phyloP scores from a whole-genome alignment of 2,113 vertebrate species.

The Miniopterus natalensis region DNA sequence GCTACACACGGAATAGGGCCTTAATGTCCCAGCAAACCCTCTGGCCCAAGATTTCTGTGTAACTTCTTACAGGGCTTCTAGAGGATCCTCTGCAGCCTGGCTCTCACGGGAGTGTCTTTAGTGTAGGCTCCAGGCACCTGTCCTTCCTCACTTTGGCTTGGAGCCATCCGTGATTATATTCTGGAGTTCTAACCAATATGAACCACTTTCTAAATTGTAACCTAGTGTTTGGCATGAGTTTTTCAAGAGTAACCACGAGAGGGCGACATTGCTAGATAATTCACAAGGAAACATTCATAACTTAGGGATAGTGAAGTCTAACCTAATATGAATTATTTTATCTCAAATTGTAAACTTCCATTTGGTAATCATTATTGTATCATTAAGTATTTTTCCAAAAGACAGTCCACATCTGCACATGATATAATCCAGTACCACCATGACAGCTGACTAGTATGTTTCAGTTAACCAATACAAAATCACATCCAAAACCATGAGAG shows the following conservation, averaged over 20 bases:
- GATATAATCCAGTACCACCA: neutral
- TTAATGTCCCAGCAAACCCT: neutral
- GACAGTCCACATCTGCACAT: neutral
- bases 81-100: neutral
- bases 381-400: slow-evolving; percentile 24
- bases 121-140: neutral
- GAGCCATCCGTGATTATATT: neutral
- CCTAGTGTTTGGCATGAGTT: neutral
- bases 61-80: neutral
- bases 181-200: neutral
- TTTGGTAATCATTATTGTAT: neutral
- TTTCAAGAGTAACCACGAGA: slow-evolving; percentile 80
- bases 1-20: neutral
- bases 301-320: neutral
- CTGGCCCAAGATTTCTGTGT: neutral
- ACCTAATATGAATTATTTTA: slow-evolving; percentile 40
- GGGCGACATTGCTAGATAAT: slow-evolving; percentile 74
- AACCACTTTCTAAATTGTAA: neutral
- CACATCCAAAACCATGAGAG: slow-evolving; percentile 30
- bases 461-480: slow-evolving; percentile 23
- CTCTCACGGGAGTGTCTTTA: neutral
- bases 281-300: neutral
- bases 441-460: neutral
- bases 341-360: slow-evolving; percentile 33
- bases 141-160: neutral